phyloP scores from a whole-genome alignment of 2,113 vertebrate genomes.

The Atherinomorus stipes region DNA sequence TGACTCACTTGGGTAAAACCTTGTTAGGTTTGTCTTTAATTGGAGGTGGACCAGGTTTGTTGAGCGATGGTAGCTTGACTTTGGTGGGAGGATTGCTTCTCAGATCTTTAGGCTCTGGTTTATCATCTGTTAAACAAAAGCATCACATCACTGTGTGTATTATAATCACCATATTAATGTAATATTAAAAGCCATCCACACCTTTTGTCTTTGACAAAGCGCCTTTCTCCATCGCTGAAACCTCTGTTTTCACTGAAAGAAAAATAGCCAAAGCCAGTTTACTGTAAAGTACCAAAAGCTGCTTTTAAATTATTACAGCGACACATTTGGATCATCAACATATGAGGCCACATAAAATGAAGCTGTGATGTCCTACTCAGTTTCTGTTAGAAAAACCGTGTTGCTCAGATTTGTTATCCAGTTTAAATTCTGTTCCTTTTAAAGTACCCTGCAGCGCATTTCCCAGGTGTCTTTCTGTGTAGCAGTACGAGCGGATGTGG shows the following conservation, averaged over 20 bases:
- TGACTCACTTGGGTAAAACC: conserved; percentile 70
- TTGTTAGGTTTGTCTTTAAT: conserved; percentile 81
- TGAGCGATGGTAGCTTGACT: conserved; percentile 77
- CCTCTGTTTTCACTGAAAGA: conserved; percentile 62
- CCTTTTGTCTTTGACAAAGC: conserved; percentile 72
- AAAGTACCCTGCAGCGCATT: neutral
- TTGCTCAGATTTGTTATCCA: neutral
- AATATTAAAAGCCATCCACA: conserved; percentile 33
- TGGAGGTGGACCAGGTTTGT: conserved; percentile 72
- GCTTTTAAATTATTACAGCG: neutral
- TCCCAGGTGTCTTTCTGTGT: neutral
- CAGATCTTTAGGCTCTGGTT: conserved; percentile 77
- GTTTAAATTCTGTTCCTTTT: neutral
- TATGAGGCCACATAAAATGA: neutral
- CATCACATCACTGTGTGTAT: neutral
- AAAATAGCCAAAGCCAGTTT: neutral
- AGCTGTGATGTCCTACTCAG: neutral
- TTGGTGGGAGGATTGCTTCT: conserved; percentile 79
- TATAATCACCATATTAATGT: neutral
- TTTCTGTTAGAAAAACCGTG: neutral
- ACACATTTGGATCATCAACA: neutral
- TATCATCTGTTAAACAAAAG: conserved; percentile 74
- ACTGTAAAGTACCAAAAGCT: neutral
- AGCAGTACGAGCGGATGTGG: neutral
- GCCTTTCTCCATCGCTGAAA: conserved; percentile 77